Percentiles rank a stretch among this genome's conserved stretches.
phyloP scores from a whole-genome alignment of 1,140 invertebrate species.

The Agrypnia vestita region DNA sequence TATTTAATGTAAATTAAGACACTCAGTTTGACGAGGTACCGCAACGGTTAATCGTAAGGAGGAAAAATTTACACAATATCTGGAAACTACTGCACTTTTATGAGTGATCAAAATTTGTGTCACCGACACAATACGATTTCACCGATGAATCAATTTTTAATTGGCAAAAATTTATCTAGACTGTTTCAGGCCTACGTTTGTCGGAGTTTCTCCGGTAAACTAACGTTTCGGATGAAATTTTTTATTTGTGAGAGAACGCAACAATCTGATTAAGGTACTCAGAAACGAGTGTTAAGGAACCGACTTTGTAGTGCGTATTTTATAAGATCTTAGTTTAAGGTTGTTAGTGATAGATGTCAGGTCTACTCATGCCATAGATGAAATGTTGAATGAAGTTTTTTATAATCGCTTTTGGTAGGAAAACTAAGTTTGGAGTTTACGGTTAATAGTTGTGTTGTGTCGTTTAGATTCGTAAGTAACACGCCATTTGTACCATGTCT shows the following conservation, averaged over 20 bases:
- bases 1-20: slow-evolving; percentile 64
- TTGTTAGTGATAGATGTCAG: slow-evolving; percentile 32
- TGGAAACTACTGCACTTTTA: no score
- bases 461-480: background rate
- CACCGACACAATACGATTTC: no score
- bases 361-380: slow-evolving; percentile 39
- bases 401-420: slow-evolving; percentile 41
- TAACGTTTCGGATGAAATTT: background rate
- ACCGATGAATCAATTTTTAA: no score
- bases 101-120: no score
- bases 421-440: slow-evolving; percentile 7
- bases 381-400: slow-evolving; percentile 34
- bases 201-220: background rate
- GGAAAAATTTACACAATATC: no score
- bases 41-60: no score
- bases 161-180: no score
- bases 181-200: slow-evolving; percentile 5
- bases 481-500: slow-evolving; percentile 33
- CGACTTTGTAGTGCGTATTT: slow-evolving; percentile 3
- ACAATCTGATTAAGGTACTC: slow-evolving; percentile 30
- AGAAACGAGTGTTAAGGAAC: slow-evolving; percentile 14
- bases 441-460: background rate
- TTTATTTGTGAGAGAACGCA: slow-evolving; percentile 28
- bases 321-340: slow-evolving; percentile 12
- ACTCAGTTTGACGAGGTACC: background rate